Evolutionary conservation across 2,113 vertebrate species (phyloP).

Genomic region (Lates calcarifer): DNA sequence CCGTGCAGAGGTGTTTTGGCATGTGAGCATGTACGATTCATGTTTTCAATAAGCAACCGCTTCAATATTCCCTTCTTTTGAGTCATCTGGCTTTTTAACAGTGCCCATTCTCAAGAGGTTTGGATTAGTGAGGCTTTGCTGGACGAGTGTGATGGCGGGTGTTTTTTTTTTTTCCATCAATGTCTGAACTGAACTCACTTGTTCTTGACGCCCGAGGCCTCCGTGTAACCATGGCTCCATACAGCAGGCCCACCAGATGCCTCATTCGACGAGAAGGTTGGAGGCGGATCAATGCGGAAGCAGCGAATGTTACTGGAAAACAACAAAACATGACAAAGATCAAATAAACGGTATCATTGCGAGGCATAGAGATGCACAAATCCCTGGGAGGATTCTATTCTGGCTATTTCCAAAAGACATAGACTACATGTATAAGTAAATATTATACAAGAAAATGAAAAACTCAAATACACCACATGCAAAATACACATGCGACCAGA

Average conservation of each 20-base stretch:
- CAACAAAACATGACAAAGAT: slow-evolving; percentile 32
- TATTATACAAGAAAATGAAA: not conserved
- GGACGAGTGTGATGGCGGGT: slow-evolving; percentile 1
- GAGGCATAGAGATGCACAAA: not conserved
- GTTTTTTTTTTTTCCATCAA: slow-evolving; percentile 32
- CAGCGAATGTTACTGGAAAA: slow-evolving; percentile 95
- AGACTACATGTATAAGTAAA: not conserved
- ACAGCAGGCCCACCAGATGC: slow-evolving; percentile 92
- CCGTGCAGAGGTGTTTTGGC: not conserved
- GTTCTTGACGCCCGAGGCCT: slow-evolving; percentile 96
- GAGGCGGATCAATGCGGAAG: slow-evolving; percentile 96
- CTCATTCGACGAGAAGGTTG: slow-evolving; percentile 88
- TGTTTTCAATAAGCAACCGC: slow-evolving; percentile 13
- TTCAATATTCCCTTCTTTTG: slow-evolving; percentile 31
- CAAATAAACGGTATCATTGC: not conserved
- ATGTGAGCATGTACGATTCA: slow-evolving; percentile 7
- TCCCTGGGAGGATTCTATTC: not conserved
- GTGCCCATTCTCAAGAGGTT: slow-evolving; percentile 25
- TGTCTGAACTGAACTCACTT: slow-evolving; percentile 86
- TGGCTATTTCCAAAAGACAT: not conserved
- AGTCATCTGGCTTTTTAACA: slow-evolving; percentile 36
- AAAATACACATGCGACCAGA: not conserved
- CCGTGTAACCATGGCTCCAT: slow-evolving; percentile 98
- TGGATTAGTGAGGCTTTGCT: slow-evolving; percentile 37
- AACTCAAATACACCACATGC: not conserved